These are phyloP conservation scores for Galerucella calmariensis DNA, from an alignment of 2,888 invertebrate species.

Conservation along the genomic window DNA sequence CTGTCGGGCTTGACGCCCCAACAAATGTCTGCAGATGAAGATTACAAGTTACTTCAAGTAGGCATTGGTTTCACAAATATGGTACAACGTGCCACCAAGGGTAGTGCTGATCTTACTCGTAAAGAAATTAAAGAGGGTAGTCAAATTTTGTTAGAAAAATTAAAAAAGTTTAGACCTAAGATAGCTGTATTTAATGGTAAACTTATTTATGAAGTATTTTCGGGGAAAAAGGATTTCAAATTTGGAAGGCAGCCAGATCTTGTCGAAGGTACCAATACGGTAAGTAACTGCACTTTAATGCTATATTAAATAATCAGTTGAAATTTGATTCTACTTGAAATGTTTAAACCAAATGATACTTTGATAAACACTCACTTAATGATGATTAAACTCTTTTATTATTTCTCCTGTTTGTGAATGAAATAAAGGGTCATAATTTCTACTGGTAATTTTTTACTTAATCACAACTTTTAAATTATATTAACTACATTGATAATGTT, in stretches of 20 bases:
- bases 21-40: constrained; percentile 96
- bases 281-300: constrained; percentile 65
- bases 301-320: not conserved
- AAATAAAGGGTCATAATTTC: too few species aligned
- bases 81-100: constrained; percentile 94
- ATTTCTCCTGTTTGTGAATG: not conserved
- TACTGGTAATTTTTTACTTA: too few species aligned
- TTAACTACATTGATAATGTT: too few species aligned
- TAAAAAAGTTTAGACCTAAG: constrained; percentile 93
- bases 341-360: too few species aligned
- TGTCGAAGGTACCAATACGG: constrained; percentile 93
- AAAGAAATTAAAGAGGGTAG: constrained; percentile 96
- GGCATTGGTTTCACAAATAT: constrained; percentile 99
- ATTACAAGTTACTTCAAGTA: constrained; percentile 90
- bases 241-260: constrained; percentile 96
- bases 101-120: constrained; percentile 93
- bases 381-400: not conserved
- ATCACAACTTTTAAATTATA: too few species aligned
- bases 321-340: too few species aligned
- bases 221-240: constrained; percentile 96
- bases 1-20: constrained; percentile 93
- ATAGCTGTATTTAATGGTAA: constrained; percentile 99
- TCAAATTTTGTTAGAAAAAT: constrained; percentile 87
- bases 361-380: too few species aligned
- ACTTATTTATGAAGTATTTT: constrained; percentile 97